A percentile compares a stretch with the other conserved stretches of the same genome.
phyloP scores from a whole-genome alignment of 2,888 invertebrate genomes.

The Eupithecia dodoneata region DNA sequence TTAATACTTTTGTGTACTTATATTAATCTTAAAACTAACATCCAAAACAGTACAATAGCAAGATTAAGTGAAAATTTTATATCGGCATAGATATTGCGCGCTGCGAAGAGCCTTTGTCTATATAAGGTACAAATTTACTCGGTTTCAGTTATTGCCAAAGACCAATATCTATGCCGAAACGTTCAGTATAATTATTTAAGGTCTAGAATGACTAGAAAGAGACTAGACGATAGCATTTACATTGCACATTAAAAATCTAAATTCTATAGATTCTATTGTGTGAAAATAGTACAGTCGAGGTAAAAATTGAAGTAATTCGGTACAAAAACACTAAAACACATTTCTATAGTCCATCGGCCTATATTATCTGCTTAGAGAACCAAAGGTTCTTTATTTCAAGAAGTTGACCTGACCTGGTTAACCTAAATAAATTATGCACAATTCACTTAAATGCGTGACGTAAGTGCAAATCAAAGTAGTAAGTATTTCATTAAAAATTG shows the following conservation, averaged over 20 bases:
- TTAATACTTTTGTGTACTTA: neutral
- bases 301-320: neutral
- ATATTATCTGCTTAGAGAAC: neutral
- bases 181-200: neutral
- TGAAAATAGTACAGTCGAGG: neutral
- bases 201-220: conserved; percentile 23
- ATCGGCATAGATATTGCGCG: neutral
- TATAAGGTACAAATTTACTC: neutral
- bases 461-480: neutral
- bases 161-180: conserved; percentile 5
- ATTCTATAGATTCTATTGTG: neutral
- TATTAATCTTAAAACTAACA: neutral
- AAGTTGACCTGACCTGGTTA: neutral
- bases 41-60: conserved; percentile 12
- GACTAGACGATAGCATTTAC: conserved; percentile 23
- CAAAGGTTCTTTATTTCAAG: neutral
- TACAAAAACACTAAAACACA: neutral
- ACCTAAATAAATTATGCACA: no score
- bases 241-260: neutral
- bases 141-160: neutral
- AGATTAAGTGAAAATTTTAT: conserved; percentile 8
- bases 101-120: neutral
- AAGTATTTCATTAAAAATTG: neutral
- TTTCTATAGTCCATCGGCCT: neutral
- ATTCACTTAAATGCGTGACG: neutral